Base-by-base conservation (phyloP, 2,113 vertebrate species). In the Poeciliopsis occidentalis region DNA sequence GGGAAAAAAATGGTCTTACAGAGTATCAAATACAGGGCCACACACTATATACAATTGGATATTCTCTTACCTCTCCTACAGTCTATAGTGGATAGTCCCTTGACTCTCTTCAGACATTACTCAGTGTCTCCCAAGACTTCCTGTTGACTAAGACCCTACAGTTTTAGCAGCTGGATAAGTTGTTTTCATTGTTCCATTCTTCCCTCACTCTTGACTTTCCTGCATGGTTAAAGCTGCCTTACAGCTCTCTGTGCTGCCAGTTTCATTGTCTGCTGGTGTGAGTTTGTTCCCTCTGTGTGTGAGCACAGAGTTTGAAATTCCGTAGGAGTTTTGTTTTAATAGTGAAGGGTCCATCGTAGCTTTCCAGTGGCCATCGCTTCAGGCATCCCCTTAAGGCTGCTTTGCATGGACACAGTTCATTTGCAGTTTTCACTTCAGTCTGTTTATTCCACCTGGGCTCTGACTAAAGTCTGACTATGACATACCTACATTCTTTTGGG, bases 111-210 rank as follows among this genome's bases (percentile, higher is more conserved):
- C 76, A 89, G 87, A 86, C 76, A 88, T 91, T 85, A 80, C 75
- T 89, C 87, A 89, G 39, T 87, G 87, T 86, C 88, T 90, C 71
- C 67, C 24, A 57, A 44, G 41, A 41, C 72, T 86, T 67, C 67
- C 79, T 66, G 78, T 68, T 72, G 76, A 78, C 79, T 65, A 54
- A 44, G 81, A 39, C 68, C 71, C 73, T 64, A 57, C 63, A 76
- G 84, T 86, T 71, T 83, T 67, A 88, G 74, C 89, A 90, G 89
- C 84, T 87, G 88, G 67, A 85, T 70, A 81, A 82, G 78, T 67
- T 31, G 71, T 84, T 87, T 91, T 86, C 72, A 85, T 87, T 87
- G 69, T 70, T 83, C 69, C 77, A 69, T 84, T 87, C 64, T 82
- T 86, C 66, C 73, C 70, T 80, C 47, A 81, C 75, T 83, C 72